Conservation (phyloP, 2,888 invertebrate genomes). For the Papilio gigon region DNA sequence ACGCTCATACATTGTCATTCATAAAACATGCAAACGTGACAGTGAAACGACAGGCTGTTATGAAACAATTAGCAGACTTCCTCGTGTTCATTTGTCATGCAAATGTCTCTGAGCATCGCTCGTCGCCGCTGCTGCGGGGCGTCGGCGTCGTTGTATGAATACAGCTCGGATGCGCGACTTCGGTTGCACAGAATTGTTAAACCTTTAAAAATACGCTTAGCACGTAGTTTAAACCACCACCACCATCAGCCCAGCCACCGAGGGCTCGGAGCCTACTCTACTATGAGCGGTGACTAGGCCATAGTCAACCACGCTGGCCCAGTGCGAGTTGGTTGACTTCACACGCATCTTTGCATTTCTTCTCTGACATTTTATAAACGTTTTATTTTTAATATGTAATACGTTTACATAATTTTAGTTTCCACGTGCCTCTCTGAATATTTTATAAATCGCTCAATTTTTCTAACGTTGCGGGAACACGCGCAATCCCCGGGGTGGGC, state of each 20-base stretch:
- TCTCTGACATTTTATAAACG: too few species aligned
- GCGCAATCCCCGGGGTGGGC: background rate
- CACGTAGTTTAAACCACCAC: too few species aligned
- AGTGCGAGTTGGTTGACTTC: too few species aligned
- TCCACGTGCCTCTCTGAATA: background rate
- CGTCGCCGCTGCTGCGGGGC: background rate
- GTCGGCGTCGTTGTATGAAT: background rate
- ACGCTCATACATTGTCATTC: background rate
- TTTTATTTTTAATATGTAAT: too few species aligned
- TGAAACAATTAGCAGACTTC: conserved; percentile 25
- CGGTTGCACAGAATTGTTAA: too few species aligned
- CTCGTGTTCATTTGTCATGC: conserved; percentile 20
- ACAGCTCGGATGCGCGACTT: too few species aligned
- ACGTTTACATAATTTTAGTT: background rate
- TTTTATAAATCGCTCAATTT: background rate
- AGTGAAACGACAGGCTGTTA: conserved; percentile 19
- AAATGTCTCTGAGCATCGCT: conserved; percentile 11
- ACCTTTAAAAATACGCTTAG: too few species aligned
- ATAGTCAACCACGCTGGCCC: too few species aligned
- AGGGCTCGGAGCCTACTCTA: too few species aligned
- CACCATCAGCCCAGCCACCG: too few species aligned
- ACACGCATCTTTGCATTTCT: too few species aligned
- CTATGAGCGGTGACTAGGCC: too few species aligned
- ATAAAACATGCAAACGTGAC: background rate
- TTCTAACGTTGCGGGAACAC: conserved; percentile 6